A percentile compares a stretch with the other conserved stretches of the same genome.
Conservation (phyloP, 2,888 invertebrate species). For the Acronicta leporina region DNA sequence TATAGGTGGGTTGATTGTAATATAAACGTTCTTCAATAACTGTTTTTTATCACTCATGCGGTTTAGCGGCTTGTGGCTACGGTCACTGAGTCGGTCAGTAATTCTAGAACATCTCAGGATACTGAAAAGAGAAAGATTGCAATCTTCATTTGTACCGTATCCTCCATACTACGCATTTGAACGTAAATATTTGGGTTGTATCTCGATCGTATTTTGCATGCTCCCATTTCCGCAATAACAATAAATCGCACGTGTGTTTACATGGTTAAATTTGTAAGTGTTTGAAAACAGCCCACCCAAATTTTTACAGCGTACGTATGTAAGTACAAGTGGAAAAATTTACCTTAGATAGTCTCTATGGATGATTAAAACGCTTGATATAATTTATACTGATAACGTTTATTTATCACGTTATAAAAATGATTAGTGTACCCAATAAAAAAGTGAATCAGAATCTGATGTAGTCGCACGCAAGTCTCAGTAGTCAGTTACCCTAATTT, state of each 20-base stretch:
- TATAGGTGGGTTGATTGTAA: no score
- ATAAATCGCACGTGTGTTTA: conserved; percentile 41
- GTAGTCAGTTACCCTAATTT: not conserved
- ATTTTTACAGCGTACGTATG: conserved; percentile 12
- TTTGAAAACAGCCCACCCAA: conserved; percentile 20
- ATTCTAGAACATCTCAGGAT: conserved; percentile 26
- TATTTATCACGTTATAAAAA: conserved; percentile 15
- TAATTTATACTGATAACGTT: conserved; percentile 18
- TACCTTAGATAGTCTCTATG: conserved; percentile 15
- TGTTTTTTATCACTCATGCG: not conserved
- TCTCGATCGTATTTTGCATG: conserved; percentile 42
- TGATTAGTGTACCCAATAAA: conserved; percentile 15
- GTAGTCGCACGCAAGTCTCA: not conserved
- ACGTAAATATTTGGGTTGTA: conserved; percentile 55
- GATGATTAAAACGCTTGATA: conserved; percentile 2
- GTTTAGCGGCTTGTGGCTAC: conserved; percentile 14
- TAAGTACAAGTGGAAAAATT: conserved; percentile 26
- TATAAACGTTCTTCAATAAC: no score
- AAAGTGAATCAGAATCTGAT: conserved; percentile 25
- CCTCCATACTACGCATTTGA: conserved; percentile 39
- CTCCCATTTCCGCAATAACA: conserved; percentile 48
- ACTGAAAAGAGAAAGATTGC: conserved; percentile 20
- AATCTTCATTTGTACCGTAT: conserved; percentile 34
- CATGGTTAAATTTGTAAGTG: conserved; percentile 19
- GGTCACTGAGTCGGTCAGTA: conserved; percentile 26